phyloP scores from a whole-genome alignment of 2,113 vertebrate genomes.

The Chloropsis hardwickii region DNA sequence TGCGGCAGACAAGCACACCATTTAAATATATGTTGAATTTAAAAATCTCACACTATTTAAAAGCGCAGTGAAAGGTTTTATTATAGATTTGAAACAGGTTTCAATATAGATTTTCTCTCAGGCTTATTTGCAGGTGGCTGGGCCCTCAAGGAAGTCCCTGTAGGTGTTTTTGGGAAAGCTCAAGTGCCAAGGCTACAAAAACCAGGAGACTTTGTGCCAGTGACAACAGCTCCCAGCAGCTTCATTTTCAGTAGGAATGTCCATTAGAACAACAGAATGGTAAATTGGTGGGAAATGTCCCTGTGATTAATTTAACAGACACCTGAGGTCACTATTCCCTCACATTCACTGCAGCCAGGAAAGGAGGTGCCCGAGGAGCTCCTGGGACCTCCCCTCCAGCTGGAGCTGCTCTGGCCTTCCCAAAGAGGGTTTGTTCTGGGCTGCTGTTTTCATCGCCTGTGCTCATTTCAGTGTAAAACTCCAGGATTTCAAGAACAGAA shows the following conservation, averaged over 20 bases:
- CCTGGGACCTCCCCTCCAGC: background rate
- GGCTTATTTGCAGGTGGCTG: background rate
- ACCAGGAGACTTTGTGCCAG: background rate
- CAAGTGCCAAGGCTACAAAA: background rate
- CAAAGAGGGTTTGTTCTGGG: background rate
- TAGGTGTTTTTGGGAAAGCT: background rate
- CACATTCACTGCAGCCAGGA: background rate
- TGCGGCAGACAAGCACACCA: too few species aligned
- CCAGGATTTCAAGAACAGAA: background rate
- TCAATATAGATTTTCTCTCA: background rate
- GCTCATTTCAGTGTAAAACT: background rate
- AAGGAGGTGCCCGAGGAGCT: background rate
- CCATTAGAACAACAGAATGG: rapidly evolving
- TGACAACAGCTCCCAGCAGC: background rate
- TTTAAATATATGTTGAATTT: background rate
- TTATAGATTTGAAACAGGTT: background rate
- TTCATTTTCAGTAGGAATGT: background rate
- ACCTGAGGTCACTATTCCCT: conserved; percentile 59
- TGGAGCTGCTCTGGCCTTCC: background rate
- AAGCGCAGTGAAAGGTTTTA: background rate
- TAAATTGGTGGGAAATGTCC: background rate
- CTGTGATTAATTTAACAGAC: conserved; percentile 22
- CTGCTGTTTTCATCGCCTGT: background rate
- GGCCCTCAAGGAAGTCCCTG: background rate
- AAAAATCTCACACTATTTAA: background rate